Percentiles rank a stretch among this genome's conserved stretches.
Conservation (phyloP, 2,888 invertebrate species). For the Oxycera nigricornis region DNA sequence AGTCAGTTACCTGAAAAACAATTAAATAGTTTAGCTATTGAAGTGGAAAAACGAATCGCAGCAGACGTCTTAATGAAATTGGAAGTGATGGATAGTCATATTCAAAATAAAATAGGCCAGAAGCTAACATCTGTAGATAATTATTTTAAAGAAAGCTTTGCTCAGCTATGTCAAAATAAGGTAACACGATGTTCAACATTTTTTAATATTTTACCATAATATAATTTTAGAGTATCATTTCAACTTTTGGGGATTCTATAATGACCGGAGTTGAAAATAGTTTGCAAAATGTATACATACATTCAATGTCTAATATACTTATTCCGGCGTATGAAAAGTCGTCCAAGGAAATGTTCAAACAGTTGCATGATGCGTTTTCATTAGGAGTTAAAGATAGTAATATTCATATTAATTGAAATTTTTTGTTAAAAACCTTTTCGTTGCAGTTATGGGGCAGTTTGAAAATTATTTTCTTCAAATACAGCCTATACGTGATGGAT, state of each 20-base stretch:
- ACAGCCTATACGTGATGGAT: constrained; percentile 57
- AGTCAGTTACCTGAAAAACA: constrained; percentile 65
- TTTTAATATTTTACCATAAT: not conserved
- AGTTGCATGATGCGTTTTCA: constrained; percentile 87
- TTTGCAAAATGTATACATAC: constrained; percentile 78
- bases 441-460: constrained; percentile 64
- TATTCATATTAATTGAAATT: constrained; percentile 40
- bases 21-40: constrained; percentile 65
- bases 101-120: constrained; percentile 76
- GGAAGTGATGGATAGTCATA: constrained; percentile 76
- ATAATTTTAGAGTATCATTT: constrained; percentile 71
- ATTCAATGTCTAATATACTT: constrained; percentile 76
- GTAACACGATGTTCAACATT: constrained; percentile 59
- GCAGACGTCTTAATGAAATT: constrained; percentile 71
- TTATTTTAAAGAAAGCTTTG: constrained; percentile 79
- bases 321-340: constrained; percentile 88
- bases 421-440: not conserved
- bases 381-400: constrained; percentile 90
- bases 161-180: constrained; percentile 80
- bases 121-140: constrained; percentile 77
- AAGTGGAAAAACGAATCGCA: constrained; percentile 65
- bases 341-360: constrained; percentile 84
- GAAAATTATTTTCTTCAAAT: constrained; percentile 63
- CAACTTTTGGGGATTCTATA: constrained; percentile 74
- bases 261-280: constrained; percentile 74